These are phyloP conservation scores for Solenopsis fugax DNA, from an alignment of 1,140 invertebrate genomes.

Conservation along the genomic window DNA sequence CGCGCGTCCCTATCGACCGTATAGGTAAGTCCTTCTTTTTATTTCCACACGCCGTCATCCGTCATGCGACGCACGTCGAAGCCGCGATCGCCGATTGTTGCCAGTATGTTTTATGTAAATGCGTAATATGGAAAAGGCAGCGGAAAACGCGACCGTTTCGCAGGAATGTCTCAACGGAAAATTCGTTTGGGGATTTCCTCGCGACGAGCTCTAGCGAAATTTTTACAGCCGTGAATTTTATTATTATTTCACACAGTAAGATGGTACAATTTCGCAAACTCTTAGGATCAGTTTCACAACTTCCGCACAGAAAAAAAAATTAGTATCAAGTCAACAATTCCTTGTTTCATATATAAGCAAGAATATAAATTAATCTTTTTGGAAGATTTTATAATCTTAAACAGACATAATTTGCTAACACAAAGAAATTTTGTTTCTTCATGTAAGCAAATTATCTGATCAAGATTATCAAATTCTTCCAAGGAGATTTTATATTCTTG, in stretches of 20 bases:
- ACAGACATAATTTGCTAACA: too few relatives aligned
- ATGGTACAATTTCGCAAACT: too few relatives aligned
- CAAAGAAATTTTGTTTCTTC: too few relatives aligned
- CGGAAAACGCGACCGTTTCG: background rate
- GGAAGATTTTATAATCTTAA: too few relatives aligned
- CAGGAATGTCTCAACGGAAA: slow-evolving; percentile 6
- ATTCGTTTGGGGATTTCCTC: background rate
- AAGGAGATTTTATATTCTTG: too few relatives aligned
- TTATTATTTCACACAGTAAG: background rate
- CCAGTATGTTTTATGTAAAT: slow-evolving; percentile 47
- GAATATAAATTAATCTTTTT: too few relatives aligned
- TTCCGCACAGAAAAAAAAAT: too few relatives aligned
- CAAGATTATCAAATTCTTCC: too few relatives aligned
- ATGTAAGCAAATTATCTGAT: too few relatives aligned
- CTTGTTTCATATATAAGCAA: too few relatives aligned
- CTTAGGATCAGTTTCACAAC: too few relatives aligned
- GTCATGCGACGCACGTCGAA: slow-evolving; percentile 65
- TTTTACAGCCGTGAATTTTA: background rate
- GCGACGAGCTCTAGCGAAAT: background rate
- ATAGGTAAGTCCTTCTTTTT: slow-evolving; percentile 53
- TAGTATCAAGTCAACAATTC: too few relatives aligned
- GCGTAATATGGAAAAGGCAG: slow-evolving; percentile 41
- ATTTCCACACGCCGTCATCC: slow-evolving; percentile 59
- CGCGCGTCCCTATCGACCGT: slow-evolving; percentile 64
- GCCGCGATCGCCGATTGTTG: slow-evolving; percentile 59